Evolutionary conservation across 2,888 invertebrate species (phyloP).

Genomic region (Rutpela maculata): DNA sequence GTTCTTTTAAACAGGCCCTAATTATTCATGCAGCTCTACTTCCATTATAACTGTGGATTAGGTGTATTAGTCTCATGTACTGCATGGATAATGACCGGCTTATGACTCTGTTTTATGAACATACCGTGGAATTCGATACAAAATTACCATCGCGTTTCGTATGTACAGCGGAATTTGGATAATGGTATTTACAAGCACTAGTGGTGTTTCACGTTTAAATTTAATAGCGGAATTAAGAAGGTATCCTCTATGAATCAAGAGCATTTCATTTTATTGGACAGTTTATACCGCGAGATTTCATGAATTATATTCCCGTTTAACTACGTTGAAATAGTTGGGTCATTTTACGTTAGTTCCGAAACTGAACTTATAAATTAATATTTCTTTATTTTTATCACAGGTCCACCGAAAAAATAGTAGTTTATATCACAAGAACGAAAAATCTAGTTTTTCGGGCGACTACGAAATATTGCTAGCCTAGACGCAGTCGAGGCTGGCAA

Average conservation of each 20-base stretch:
- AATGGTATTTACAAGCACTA: neutral
- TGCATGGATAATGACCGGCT: constrained; percentile 29
- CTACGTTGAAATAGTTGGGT: neutral
- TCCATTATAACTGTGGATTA: constrained; percentile 33
- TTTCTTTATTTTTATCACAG: too few relatives aligned
- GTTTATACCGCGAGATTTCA: neutral
- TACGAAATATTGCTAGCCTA: too few relatives aligned
- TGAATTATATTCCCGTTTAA: neutral
- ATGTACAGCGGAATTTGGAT: constrained; percentile 7
- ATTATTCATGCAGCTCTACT: constrained; percentile 46
- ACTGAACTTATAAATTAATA: too few relatives aligned
- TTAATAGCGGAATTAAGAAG: constrained; percentile 10
- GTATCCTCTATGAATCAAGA: neutral
- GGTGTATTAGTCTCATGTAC: constrained; percentile 39
- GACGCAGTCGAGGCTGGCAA: too few relatives aligned
- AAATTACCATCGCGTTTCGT: neutral
- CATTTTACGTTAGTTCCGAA: neutral
- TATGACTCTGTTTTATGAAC: constrained; percentile 30
- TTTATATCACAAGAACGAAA: too few relatives aligned
- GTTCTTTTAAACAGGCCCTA: constrained; percentile 44
- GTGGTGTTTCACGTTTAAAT: constrained; percentile 12
- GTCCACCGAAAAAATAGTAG: too few relatives aligned
- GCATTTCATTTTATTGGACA: constrained; percentile 16
- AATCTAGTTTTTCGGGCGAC: too few relatives aligned
- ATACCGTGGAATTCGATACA: constrained; percentile 20